Base-by-base conservation (phyloP, 1,140 invertebrate species). In the Berghia stephanieae region DNA sequence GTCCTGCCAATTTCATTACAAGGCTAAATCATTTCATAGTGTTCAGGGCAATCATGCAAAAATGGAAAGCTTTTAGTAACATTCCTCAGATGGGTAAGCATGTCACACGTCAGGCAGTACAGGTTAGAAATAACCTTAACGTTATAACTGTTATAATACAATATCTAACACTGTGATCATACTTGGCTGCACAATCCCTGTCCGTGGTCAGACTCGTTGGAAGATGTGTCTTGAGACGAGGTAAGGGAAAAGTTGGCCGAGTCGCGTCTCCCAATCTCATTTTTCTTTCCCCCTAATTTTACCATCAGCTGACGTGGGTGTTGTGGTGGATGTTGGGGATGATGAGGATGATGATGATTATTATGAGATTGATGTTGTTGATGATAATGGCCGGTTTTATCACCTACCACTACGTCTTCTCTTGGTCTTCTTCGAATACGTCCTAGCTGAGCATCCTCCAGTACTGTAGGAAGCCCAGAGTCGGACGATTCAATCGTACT, bases 181-280 rank as follows among this genome's bases (percentile, higher is more conserved):
- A 86, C 84, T 82, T 86, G 83, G 73, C 83, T 84, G 68, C 82
- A 84, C 72, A 86, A 66, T 49, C 78, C 79, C 27, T 82, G 81
- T 13, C 80, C 82, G 63, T 86, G 82, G 55, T 86, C 84, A 6
- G 84, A 86, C 21, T 86, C 81, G 73, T 84, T 83, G 31, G 84
- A 86, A 16, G 84, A 83, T 24, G 82, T 85, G 49, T 83, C 84
- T 55, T 85, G 84, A 43, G 82, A 85, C 67, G 84, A 86, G 49
- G 84, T 83, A 70, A 86, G 68, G 21, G 83, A 86, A 77, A 83
- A 86, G 71, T 86, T 86, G 44, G 84, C 84, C 52, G 84, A 86
- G 79, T 86, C 83, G 57, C 84, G 46, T 60, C 83, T 71, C 13
- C 78, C 81, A 40, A 86, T 81, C 38, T 83, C 82, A 4, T 43